Conservation (phyloP, 2,797 vertebrate genomes). For the Hoplostethus atlanticus region DNA sequence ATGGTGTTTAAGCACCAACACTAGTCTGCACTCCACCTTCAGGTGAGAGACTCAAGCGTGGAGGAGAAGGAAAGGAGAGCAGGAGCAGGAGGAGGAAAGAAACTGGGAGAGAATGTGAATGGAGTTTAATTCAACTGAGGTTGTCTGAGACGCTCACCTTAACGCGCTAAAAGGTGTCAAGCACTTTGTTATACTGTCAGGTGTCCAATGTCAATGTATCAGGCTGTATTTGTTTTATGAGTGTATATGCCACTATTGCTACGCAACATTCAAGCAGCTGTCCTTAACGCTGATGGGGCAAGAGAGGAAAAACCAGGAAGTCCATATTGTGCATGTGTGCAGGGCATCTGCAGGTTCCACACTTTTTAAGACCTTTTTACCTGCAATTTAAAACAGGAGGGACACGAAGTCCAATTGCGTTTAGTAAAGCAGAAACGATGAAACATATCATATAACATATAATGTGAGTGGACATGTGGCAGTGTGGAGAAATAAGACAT, state of each 20-base stretch:
- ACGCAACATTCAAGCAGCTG: background rate
- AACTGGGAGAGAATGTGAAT: conserved; percentile 26
- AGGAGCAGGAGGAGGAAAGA: conserved; percentile 10
- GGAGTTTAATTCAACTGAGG: background rate
- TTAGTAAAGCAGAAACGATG: background rate
- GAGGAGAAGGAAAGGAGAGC: conserved; percentile 44
- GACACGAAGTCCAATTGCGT: background rate
- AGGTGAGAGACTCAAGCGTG: conserved; percentile 76
- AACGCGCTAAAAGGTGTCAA: conserved; percentile 2
- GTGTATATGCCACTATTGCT: conserved; percentile 1
- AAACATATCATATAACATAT: background rate
- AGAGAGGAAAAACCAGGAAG: too few relatives aligned
- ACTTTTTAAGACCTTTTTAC: background rate
- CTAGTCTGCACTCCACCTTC: conserved; percentile 68
- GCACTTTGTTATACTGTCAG: conserved; percentile 27
- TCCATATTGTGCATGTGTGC: too few relatives aligned
- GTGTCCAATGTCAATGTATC: conserved; percentile 29
- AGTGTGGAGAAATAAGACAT: background rate
- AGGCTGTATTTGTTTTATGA: conserved; percentile 38
- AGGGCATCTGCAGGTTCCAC: too few relatives aligned
- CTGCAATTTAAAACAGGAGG: background rate
- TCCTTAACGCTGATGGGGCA: background rate
- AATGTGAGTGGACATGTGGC: background rate
- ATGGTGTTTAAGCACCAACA: conserved; percentile 80
- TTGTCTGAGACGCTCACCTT: conserved; percentile 37